Conservation (phyloP, 2,888 invertebrate genomes). For the Smittia aterrima region DNA sequence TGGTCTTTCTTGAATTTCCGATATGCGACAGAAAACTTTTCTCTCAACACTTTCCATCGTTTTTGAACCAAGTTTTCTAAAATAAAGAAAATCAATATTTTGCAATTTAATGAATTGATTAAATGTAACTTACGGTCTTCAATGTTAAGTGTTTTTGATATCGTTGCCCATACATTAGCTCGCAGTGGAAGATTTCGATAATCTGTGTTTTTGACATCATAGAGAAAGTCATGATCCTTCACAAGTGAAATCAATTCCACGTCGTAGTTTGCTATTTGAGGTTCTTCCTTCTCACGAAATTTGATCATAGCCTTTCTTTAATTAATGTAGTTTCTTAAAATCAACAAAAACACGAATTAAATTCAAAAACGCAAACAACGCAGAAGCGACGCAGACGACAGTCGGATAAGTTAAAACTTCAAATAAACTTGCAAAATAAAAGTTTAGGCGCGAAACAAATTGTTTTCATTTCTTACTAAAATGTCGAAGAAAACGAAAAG, state of each 20-base stretch:
- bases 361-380: neutral
- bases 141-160: neutral
- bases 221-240: constrained; percentile 5
- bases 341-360: too few relatives aligned
- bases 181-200: constrained; percentile 33
- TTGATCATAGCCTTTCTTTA: constrained; percentile 11
- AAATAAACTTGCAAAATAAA: neutral
- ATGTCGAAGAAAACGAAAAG: constrained; percentile 17
- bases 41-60: constrained; percentile 38
- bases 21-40: constrained; percentile 23
- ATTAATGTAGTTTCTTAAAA: neutral
- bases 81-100: neutral
- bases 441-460: neutral
- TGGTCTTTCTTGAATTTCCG: neutral
- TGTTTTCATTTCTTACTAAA: too few relatives aligned
- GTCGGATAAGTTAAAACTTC: neutral
- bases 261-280: neutral
- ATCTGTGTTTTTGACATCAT: neutral
- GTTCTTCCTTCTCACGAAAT: neutral
- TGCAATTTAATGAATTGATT: neutral
- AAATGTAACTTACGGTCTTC: constrained; percentile 21
- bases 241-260: constrained; percentile 6
- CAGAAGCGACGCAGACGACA: too few relatives aligned
- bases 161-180: neutral
- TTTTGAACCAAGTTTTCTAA: constrained; percentile 24